Evolutionary conservation across 2,888 invertebrate species (phyloP), one percentile per base, ranked within the genome.

Genomic region (Antitype chi): DNA sequence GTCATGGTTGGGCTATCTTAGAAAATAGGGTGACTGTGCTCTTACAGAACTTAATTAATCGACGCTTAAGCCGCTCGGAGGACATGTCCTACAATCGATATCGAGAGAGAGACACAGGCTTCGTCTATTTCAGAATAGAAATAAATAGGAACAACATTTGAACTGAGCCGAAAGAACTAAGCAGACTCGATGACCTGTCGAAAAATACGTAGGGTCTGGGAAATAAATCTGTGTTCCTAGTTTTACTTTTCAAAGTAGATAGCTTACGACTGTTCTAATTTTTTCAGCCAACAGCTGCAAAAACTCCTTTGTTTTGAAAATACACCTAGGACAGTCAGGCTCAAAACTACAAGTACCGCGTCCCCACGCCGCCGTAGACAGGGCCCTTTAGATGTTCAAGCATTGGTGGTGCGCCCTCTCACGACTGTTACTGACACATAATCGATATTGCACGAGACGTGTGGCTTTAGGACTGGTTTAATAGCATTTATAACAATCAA

Each of bases 31-130:
- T 95, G 95, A 96, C 95, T 94, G 90, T 84, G 94, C 95, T 93
- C 85, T 93, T 92, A 90, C 89, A 90, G 90, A 92, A 94, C 94
- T 94, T 95, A 95, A 96, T 96, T 96, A 95, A 96, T 96, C 94
- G 94, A 91, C 89, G 91, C 90, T 90, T 90, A 88, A 85, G 88
- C 89, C 87, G 85, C 78, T 84, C 85, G 83, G 87, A 88, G 90
- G 89, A 89, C 88, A 87, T 88, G 86, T 89, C 88, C 85, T 86
- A 74, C 81, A 84, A 82, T 85, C 84, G 43, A 86, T 89, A 82
- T 66, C 59, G 70, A 80, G 63, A 69, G 63, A 69, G 78, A 72
- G 76, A 86, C 79, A 82, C 76, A 76, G 81, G 59, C 74, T 64
- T 64, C 57, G 70, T 66, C 72, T 80, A 74, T 43, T 78, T 79